Conservation (phyloP, 2,113 vertebrate species). For the Plectropomus leopardus region DNA sequence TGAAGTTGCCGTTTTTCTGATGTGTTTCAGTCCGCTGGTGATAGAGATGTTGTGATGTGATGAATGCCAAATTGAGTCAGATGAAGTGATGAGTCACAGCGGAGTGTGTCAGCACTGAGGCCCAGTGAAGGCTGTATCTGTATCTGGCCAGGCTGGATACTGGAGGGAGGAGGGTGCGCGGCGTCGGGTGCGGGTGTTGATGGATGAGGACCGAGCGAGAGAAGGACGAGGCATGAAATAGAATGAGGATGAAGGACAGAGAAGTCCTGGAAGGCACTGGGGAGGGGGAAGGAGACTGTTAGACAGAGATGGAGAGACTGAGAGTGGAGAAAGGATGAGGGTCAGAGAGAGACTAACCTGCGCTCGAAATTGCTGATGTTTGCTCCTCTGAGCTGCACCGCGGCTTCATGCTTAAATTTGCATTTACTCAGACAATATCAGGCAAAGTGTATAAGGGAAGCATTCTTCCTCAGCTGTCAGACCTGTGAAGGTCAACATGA, state of each 20-base stretch:
- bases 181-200: slow-evolving; percentile 64
- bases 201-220: slow-evolving; percentile 77
- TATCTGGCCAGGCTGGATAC: slow-evolving; percentile 53
- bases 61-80: slow-evolving; percentile 63
- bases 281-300: slow-evolving; percentile 63
- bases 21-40: slow-evolving; percentile 29
- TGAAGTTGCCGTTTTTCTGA: slow-evolving; percentile 29
- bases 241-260: slow-evolving; percentile 83
- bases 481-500: slow-evolving; percentile 46
- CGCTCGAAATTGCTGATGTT: slow-evolving; percentile 80
- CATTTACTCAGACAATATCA: slow-evolving; percentile 71
- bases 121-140: slow-evolving; percentile 61
- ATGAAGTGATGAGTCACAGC: slow-evolving; percentile 80
- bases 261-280: slow-evolving; percentile 62
- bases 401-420: slow-evolving; percentile 64
- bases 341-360: slow-evolving; percentile 78
- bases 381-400: slow-evolving; percentile 52
- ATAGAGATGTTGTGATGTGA: slow-evolving; percentile 61
- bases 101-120: slow-evolving; percentile 63
- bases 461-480: slow-evolving; percentile 49
- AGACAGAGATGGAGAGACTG: slow-evolving; percentile 81
- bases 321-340: slow-evolving; percentile 75
- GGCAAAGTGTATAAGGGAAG: slow-evolving; percentile 51
- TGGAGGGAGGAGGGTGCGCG: slow-evolving; percentile 4
- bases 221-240: slow-evolving; percentile 84